Percentiles rank a stretch among this genome's conserved stretches.
phyloP scores from a whole-genome alignment of 2,888 invertebrate species.

The Eupithecia abbreviata region DNA sequence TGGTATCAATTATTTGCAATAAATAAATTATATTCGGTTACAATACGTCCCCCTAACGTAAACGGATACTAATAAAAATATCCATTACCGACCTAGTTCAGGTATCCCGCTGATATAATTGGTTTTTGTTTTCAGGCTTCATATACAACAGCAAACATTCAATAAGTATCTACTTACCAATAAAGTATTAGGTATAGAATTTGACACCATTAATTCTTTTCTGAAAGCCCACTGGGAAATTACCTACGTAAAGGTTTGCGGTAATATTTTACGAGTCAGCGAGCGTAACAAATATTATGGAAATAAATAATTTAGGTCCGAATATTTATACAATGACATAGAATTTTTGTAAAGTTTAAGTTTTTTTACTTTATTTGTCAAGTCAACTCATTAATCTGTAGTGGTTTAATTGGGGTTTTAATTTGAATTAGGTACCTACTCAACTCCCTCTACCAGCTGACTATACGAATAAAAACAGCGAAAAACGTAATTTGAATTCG shows the following conservation, averaged over 20 bases:
- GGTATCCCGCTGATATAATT: constrained; percentile 34
- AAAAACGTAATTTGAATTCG: too few species aligned
- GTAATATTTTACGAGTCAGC: constrained; percentile 27
- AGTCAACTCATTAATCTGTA: too few species aligned
- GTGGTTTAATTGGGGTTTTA: too few species aligned
- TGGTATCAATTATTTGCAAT: background rate
- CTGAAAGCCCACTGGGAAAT: constrained; percentile 30
- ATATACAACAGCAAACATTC: constrained; percentile 7
- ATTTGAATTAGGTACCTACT: too few species aligned
- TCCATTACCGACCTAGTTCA: constrained; percentile 33
- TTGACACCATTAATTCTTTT: constrained; percentile 34
- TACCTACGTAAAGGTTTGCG: constrained; percentile 20
- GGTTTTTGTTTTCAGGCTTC: constrained; percentile 26
- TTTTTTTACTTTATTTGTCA: too few species aligned
- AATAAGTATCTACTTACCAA: constrained; percentile 7
- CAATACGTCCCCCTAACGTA: constrained; percentile 28
- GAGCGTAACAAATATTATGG: constrained; percentile 19
- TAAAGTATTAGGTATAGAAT: constrained; percentile 22
- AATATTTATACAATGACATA: constrained; percentile 10
- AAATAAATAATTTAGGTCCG: constrained; percentile 20
- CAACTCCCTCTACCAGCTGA: background rate
- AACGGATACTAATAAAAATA: constrained; percentile 39
- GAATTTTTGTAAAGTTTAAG: background rate
- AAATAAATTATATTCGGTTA: background rate
- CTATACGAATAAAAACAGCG: background rate